Conservation (phyloP, 2,113 vertebrate species). For the Oncorhynchus masou region DNA sequence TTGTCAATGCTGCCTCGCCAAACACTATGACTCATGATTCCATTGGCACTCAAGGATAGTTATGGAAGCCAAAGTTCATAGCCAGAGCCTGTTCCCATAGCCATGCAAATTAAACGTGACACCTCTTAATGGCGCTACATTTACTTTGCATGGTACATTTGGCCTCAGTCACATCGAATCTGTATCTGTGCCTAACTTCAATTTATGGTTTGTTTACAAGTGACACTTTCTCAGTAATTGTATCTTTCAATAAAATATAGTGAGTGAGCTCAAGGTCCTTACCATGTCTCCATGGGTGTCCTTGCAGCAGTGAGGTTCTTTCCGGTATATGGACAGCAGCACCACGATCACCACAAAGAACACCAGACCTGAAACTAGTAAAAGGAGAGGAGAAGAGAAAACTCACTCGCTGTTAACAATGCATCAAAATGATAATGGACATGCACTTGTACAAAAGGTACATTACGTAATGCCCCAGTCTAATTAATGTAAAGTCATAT, state of each 20-base stretch:
- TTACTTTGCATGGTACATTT: constrained; percentile 19
- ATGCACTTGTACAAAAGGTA: background rate
- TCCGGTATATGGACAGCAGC: constrained; percentile 77
- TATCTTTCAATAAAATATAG: background rate
- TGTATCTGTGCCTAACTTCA: constrained; percentile 28
- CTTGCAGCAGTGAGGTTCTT: constrained; percentile 78
- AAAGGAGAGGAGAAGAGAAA: constrained; percentile 11
- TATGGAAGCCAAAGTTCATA: constrained; percentile 5
- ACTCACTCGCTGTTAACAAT: constrained; percentile 12
- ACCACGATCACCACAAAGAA: constrained; percentile 76
- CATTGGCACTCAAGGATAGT: background rate
- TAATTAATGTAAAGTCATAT: background rate
- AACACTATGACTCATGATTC: background rate
- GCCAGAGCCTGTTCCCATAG: constrained; percentile 18
- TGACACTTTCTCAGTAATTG: background rate
- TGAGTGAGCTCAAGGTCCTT: constrained; percentile 29
- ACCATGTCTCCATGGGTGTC: constrained; percentile 74
- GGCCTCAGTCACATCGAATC: constrained; percentile 1
- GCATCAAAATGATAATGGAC: background rate
- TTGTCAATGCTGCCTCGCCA: background rate
- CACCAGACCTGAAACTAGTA: constrained; percentile 74
- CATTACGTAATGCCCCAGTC: background rate
- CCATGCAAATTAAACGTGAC: constrained; percentile 53
- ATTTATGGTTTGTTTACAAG: constrained; percentile 8
- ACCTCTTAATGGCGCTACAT: constrained; percentile 22